Evolutionary conservation across 1,140 invertebrate species (phyloP).

Genomic region (Hestina assimilis): DNA sequence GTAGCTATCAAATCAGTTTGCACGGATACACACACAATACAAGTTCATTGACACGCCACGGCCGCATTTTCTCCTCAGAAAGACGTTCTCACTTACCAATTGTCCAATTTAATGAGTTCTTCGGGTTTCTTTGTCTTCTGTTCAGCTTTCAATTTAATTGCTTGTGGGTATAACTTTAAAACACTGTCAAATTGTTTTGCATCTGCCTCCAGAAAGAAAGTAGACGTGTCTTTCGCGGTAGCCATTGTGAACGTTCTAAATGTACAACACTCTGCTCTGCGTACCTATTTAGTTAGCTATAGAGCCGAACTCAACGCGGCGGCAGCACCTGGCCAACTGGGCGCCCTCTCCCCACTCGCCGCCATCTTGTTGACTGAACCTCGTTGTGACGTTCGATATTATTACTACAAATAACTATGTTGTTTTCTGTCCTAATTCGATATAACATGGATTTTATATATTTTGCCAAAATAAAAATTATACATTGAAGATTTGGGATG

Average conservation of each 20-base stretch:
- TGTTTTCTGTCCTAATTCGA: conserved; percentile 29
- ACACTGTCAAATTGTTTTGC: conserved; percentile 92
- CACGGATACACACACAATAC: conserved; percentile 79
- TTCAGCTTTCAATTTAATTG: conserved; percentile 91
- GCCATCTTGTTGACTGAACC: conserved; percentile 72
- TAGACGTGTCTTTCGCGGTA: conserved; percentile 91
- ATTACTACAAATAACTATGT: conserved; percentile 57
- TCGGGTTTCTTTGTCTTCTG: conserved; percentile 93
- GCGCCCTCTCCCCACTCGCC: conserved; percentile 75
- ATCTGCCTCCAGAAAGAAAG: conserved; percentile 93
- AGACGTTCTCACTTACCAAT: conserved; percentile 88
- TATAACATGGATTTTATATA: not conserved
- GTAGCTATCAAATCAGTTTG: conserved; percentile 81
- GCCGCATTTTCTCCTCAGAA: conserved; percentile 77
- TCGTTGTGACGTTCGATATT: conserved; percentile 75
- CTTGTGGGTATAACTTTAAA: conserved; percentile 92
- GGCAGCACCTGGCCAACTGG: conserved; percentile 78
- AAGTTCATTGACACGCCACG: conserved; percentile 80
- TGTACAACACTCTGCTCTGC: conserved; percentile 76
- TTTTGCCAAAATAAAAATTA: conserved; percentile 3
- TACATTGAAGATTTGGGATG: not conserved
- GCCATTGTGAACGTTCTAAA: conserved; percentile 86
- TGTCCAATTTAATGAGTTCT: conserved; percentile 94
- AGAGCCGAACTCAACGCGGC: conserved; percentile 78
- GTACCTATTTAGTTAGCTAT: conserved; percentile 76